Conservation (phyloP, 2,797 vertebrate species). For the Anas acuta region DNA sequence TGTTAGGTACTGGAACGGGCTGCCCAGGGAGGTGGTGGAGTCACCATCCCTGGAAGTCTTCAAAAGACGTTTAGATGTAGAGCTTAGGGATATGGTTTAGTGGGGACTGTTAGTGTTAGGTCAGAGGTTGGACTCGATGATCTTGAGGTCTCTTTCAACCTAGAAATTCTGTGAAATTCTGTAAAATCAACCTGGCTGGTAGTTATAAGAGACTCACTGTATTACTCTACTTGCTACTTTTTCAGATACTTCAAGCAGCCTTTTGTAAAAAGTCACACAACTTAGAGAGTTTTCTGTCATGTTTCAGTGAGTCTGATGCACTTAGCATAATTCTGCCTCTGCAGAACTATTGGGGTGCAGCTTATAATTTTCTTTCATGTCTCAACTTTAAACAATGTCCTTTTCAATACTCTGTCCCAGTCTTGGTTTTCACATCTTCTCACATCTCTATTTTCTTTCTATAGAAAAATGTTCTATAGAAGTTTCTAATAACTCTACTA, state of each 20-base stretch:
- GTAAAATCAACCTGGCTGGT: not conserved
- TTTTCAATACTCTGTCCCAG: not conserved
- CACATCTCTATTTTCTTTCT: not conserved
- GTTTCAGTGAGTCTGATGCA: not conserved
- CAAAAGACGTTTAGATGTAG: too few species aligned
- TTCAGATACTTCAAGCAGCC: not conserved
- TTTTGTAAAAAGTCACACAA: not conserved
- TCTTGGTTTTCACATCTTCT: not conserved
- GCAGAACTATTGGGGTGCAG: not conserved
- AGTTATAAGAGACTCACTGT: not conserved
- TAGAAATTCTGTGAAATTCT: too few species aligned
- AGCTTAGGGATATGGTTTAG: too few species aligned
- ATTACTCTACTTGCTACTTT: not conserved
- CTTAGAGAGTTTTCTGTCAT: not conserved
- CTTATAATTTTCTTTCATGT: not conserved
- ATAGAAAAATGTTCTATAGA: too few species aligned
- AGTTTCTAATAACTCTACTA: not conserved
- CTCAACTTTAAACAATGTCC: not conserved
- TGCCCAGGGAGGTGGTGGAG: too few species aligned
- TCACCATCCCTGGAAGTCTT: too few species aligned
- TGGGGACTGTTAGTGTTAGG: too few species aligned
- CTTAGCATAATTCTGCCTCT: not conserved
- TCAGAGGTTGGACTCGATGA: too few species aligned
- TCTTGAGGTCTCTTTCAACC: too few species aligned
- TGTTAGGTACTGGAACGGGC: too few species aligned